A percentile compares a stretch with the other conserved stretches of the same genome.
These are phyloP conservation scores for Odontothrips loti DNA, from an alignment of 2,888 invertebrate species.

Conservation along the genomic window DNA sequence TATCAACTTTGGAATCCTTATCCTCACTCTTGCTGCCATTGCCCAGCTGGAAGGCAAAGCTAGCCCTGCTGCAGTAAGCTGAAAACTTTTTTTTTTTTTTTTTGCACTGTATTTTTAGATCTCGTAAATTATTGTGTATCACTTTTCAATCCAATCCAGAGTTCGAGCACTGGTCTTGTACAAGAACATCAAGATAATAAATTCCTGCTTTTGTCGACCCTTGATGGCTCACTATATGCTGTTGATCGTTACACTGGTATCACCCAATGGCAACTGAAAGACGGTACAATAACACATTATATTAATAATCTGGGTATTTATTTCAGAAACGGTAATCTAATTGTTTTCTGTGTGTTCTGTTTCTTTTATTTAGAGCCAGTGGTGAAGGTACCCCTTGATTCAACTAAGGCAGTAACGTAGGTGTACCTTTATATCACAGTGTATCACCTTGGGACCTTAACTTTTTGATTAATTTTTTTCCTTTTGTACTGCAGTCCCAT, in stretches of 20 bases:
- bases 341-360: constrained; percentile 29
- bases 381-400: constrained; percentile 72
- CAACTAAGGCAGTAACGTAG: constrained; percentile 51
- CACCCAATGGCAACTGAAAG: constrained; percentile 85
- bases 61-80: neutral
- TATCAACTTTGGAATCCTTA: neutral
- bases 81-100: neutral
- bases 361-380: constrained; percentile 70
- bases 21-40: neutral
- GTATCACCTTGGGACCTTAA: neutral
- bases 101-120: neutral
- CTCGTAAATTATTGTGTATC: neutral
- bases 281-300: constrained; percentile 58
- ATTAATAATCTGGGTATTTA: constrained; percentile 33
- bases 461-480: neutral
- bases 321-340: constrained; percentile 34
- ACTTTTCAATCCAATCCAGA: neutral
- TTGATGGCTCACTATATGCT: constrained; percentile 90
- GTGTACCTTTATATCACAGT: constrained; percentile 44
- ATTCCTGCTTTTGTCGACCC: constrained; percentile 81
- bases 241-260: constrained; percentile 79
- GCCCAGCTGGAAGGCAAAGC: neutral
- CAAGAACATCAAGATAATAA: constrained; percentile 53
- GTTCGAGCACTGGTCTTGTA: neutral
- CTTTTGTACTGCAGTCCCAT: constrained; percentile 57